Evolutionary conservation across 2,797 vertebrate species (phyloP), one percentile per base, ranked within the genome.

Genomic region (Picus viridis): DNA sequence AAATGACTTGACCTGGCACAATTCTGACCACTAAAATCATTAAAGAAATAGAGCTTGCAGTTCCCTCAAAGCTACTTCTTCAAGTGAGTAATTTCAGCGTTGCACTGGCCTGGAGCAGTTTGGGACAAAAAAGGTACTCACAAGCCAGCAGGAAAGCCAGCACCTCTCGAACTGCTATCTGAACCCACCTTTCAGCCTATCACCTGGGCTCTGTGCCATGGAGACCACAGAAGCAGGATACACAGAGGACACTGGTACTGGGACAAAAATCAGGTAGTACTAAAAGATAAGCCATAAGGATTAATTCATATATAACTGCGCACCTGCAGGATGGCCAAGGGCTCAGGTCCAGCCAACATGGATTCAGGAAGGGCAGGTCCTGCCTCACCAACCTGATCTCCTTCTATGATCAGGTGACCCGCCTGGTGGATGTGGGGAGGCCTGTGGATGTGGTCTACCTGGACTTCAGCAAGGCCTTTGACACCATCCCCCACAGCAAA

Each of bases 1-100:
- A 97, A 98, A 97, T 96, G 84, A 73, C 93, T 98, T 97, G 96
- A 97, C 97, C 97, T 95, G 97, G 95, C 93, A 96, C 94, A 96
- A 96, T 97, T 97, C 90, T 96, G 95, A 96, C 96, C 97, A 95
- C 94, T 94, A 96, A 96, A 95, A 93, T 93, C 80, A 83, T 97
- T 97, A 97, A 97, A 97, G 95, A 98, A 97, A 94, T 91, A 96
- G 94, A 96, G 88, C 86, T 97, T 93, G 92, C 92, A 45, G 90
- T 96, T 92, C 78, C 95, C 96, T 95, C 77, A 74, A 96, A 96
- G 96, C 91, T 96, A 95, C 97, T 93, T 65, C 88, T 96, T 97
- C 76, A 77, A 72, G 34, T 88, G 86, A 95, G 95, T 94, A 86
- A 95, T 96, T 89, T 94, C 78, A 90, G 70, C 80, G 72, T 90